Evolutionary conservation across 2,113 vertebrate genomes (phyloP).

Genomic region (Brachionichthys hirsutus): DNA sequence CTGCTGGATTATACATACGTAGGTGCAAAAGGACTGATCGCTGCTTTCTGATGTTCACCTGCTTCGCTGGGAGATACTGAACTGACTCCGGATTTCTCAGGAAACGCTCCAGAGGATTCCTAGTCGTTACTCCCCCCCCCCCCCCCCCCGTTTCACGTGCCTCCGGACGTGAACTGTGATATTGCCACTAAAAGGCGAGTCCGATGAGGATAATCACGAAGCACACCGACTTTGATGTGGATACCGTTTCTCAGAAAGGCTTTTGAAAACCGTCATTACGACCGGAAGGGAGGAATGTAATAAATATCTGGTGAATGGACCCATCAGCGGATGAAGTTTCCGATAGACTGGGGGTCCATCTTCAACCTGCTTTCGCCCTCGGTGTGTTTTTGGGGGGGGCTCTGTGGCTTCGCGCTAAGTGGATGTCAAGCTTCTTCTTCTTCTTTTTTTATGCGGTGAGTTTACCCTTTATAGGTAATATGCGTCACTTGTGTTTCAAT

Average conservation of each 20-base stretch:
- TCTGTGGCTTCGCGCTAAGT: slow-evolving; percentile 62
- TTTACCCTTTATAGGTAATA: slow-evolving; percentile 33
- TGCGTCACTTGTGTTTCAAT: slow-evolving; percentile 17
- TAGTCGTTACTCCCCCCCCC: slow-evolving; percentile 6
- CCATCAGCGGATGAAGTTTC: slow-evolving; percentile 65
- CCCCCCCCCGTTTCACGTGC: slow-evolving; percentile 11
- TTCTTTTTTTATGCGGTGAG: slow-evolving; percentile 70
- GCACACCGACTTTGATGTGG: slow-evolving; percentile 66
- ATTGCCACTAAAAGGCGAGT: slow-evolving; percentile 54
- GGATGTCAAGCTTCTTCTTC: slow-evolving; percentile 46
- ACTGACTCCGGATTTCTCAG: slow-evolving; percentile 64
- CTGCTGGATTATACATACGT: slow-evolving; percentile 55
- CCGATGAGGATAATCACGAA: slow-evolving; percentile 55
- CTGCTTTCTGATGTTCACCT: slow-evolving; percentile 54
- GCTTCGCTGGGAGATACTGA: slow-evolving; percentile 71
- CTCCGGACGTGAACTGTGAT: slow-evolving; percentile 46
- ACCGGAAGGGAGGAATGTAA: slow-evolving; percentile 58
- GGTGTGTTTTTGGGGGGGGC: slow-evolving; percentile 15
- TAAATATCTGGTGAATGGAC: slow-evolving; percentile 45
- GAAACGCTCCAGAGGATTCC: slow-evolving; percentile 54
- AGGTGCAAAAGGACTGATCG: slow-evolving; percentile 51
- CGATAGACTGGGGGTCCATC: slow-evolving; percentile 40
- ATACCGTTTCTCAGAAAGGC: slow-evolving; percentile 52
- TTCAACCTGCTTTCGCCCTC: slow-evolving; percentile 40
- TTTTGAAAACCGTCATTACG: slow-evolving; percentile 44